A percentile compares a stretch with the other conserved stretches of the same genome.
phyloP scores from a whole-genome alignment of 2,797 vertebrate species.

The Potorous gilbertii region DNA sequence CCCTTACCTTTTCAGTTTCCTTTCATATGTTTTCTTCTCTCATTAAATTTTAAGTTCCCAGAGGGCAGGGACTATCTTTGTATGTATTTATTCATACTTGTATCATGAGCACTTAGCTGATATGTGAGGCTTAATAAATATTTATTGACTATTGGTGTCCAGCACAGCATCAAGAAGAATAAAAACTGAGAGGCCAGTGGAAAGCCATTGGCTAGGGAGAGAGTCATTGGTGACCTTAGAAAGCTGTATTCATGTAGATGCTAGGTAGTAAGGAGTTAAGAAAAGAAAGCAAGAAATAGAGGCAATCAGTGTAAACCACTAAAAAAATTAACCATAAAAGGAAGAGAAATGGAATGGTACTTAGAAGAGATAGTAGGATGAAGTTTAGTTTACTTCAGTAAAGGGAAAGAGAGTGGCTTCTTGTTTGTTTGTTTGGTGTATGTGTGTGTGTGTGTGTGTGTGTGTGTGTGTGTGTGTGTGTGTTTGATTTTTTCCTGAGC shows the following conservation, averaged over 20 bases:
- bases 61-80: background rate
- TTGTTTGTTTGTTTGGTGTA: background rate
- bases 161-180: background rate
- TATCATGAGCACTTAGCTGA: background rate
- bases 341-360: background rate
- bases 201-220: background rate
- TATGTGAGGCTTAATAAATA: background rate
- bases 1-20: background rate
- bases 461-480: no score
- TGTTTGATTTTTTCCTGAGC: background rate
- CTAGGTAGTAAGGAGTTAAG: background rate
- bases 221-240: background rate
- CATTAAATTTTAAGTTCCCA: background rate
- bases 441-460: no score
- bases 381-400: background rate
- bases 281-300: background rate
- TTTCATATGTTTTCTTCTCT: background rate
- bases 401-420: background rate
- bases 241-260: background rate
- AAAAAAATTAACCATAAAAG: background rate
- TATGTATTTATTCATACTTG: background rate
- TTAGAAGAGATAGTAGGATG: background rate
- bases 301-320: background rate
- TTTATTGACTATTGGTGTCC: background rate
- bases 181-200: background rate